Base-by-base conservation (phyloP, 1,140 invertebrate genomes). In the Xylocopa sonorina region DNA sequence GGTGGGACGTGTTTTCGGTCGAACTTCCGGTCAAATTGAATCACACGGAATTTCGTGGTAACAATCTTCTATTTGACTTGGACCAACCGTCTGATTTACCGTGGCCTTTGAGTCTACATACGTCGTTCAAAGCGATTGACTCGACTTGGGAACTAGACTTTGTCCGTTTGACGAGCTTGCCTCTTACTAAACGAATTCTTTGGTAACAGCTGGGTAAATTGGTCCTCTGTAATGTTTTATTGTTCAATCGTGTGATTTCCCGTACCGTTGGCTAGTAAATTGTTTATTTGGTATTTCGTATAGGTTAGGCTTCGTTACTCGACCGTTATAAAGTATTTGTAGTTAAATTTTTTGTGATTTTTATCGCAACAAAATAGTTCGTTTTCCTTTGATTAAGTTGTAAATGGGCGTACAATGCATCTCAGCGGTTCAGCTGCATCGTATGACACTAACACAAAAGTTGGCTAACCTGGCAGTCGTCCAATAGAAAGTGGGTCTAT, bases 61-160 rank as follows among this genome's bases (percentile, higher is more conserved):
- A 89, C 85, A 87, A 88, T 87, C 88, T 89, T 87, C 81, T 87
- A 77, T 90, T 90, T 90, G 87, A 89, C 79, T 90, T 90, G 72
- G 78, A 82, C 72, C 80, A 55, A 81, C 80, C 60, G 80, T 81
- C 82, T 83, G 85, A 89, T 90, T 90, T 80, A 78, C 81, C 29
- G 80, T 72, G 71, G 71, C 55, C 64, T 71, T 51, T 60, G 24
- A 55, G 75, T 75, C 63, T 27, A 58, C 29, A 64, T 63, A 43
- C 62, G 43, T 48, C 50, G 58, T 62, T 62, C 68, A 32, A 73
- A 34, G 67, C 29, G 57, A 32, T 67, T 58, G 18, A 58, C 55
- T 53, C n/a, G 29, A 34, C 10, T n/a, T n/a, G 53, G 46, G 12
- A n/a, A 75, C 32, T 32, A 3, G 21, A n/a, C 34, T 75, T 64